phyloP scores from a whole-genome alignment of 2,888 invertebrate genomes.

The Thymelicus sylvestris region DNA sequence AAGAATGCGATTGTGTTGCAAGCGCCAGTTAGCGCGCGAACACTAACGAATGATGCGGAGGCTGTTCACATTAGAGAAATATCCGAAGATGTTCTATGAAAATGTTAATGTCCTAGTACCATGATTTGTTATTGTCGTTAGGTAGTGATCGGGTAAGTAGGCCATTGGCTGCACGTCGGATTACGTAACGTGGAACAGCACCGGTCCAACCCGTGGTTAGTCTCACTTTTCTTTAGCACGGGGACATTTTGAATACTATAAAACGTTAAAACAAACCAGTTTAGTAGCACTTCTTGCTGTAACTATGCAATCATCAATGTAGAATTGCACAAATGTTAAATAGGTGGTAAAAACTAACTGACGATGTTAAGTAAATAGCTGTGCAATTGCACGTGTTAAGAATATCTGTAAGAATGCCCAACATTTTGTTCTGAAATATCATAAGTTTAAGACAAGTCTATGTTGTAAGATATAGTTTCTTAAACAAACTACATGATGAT shows the following conservation, averaged over 20 bases:
- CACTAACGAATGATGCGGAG: constrained; percentile 30
- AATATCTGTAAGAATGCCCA: background rate
- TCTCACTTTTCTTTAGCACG: constrained; percentile 45
- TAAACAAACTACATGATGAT: background rate
- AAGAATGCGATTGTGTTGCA: constrained; percentile 56
- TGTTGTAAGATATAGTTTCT: background rate
- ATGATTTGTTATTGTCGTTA: constrained; percentile 62
- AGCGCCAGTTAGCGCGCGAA: constrained; percentile 38
- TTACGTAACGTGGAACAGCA: constrained; percentile 67
- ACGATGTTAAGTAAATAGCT: constrained; percentile 17
- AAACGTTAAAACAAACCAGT: constrained; percentile 47
- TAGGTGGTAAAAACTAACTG: constrained; percentile 15
- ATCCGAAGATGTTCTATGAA: constrained; percentile 33
- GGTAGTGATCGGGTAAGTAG: constrained; percentile 66
- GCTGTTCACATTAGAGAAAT: constrained; percentile 35
- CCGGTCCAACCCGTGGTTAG: constrained; percentile 48
- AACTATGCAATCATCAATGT: constrained; percentile 42
- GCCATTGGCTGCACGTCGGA: constrained; percentile 79
- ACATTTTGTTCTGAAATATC: constrained; percentile 7
- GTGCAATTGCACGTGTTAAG: constrained; percentile 15
- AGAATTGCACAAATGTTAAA: constrained; percentile 32
- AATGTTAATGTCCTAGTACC: constrained; percentile 44
- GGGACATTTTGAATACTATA: constrained; percentile 49
- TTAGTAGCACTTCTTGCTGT: constrained; percentile 44
- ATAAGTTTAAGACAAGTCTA: background rate